Evolutionary conservation across 92 coral and sea anemone genomes (phyloP).

Genomic region (Blastomussa wellsi): DNA sequence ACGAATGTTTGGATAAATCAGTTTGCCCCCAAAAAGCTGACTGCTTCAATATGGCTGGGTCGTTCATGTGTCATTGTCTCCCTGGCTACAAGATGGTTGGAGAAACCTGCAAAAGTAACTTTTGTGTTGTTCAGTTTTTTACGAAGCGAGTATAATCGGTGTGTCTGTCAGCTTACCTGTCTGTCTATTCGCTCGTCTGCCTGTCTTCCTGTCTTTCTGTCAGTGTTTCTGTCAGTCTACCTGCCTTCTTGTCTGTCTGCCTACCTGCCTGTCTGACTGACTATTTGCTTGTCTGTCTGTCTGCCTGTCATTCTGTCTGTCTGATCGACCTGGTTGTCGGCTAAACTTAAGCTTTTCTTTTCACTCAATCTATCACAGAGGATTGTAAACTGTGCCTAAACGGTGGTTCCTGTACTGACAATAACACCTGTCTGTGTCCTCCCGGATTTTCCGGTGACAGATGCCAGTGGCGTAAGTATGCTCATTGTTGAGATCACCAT

Average conservation of each 20-base stretch:
- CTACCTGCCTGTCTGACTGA: not conserved
- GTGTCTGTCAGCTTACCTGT: not conserved
- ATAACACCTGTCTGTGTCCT: conserved; percentile 73
- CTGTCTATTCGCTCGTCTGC: not conserved
- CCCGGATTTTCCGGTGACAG: conserved; percentile 88
- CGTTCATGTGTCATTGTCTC: conserved; percentile 78
- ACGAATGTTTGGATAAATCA: conserved; percentile 75
- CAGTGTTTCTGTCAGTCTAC: not conserved
- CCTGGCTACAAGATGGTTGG: conserved; percentile 81
- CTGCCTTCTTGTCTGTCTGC: not conserved
- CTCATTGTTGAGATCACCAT: not conserved
- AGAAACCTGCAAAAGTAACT: conserved; percentile 81
- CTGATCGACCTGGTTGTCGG: not conserved
- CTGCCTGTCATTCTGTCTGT: not conserved
- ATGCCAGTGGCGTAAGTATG: conserved; percentile 97
- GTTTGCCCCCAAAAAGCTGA: conserved; percentile 80
- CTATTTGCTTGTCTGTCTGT: not conserved
- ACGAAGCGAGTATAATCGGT: not conserved
- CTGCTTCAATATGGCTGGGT: conserved; percentile 85
- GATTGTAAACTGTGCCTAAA: conserved; percentile 84
- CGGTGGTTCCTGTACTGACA: conserved; percentile 84
- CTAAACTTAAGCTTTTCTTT: not conserved
- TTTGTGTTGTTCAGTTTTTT: not conserved
- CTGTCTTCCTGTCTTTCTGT: not conserved
- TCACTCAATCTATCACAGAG: conserved; percentile 44